Evolutionary conservation across 2,113 vertebrate species (phyloP).

Genomic region (Poeciliopsis turrubarensis): DNA sequence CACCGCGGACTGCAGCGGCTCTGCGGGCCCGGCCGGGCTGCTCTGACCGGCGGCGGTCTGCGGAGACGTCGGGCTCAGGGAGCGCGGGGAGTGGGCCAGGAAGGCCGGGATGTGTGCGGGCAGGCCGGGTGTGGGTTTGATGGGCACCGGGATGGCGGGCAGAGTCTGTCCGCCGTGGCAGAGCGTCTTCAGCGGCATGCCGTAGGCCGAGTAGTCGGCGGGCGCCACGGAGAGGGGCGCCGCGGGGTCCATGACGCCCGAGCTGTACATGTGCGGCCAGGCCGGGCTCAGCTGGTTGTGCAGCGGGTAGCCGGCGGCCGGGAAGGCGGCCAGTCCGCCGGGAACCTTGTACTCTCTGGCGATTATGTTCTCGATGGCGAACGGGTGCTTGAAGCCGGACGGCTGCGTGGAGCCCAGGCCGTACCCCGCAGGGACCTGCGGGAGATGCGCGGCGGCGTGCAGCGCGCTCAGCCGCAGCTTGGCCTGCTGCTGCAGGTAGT

Average conservation of each 20-base stretch:
- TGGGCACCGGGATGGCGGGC: conserved; percentile 93
- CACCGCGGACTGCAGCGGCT: conserved; percentile 85
- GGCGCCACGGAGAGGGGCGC: conserved; percentile 83
- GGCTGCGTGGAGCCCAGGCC: conserved; percentile 81
- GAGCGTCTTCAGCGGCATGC: conserved; percentile 88
- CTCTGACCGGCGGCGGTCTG: conserved; percentile 87
- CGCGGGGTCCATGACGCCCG: conserved; percentile 86
- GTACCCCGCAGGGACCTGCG: conserved; percentile 84
- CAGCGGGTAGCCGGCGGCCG: conserved; percentile 85
- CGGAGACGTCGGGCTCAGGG: conserved; percentile 88
- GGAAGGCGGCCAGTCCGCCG: conserved; percentile 88
- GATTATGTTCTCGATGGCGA: conserved; percentile 96
- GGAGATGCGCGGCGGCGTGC: conserved; percentile 85
- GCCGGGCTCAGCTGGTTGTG: conserved; percentile 86
- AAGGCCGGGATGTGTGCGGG: conserved; percentile 85
- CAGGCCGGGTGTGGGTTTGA: conserved; percentile 85
- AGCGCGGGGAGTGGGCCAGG: conserved; percentile 86
- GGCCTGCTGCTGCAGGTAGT: conserved; percentile 92
- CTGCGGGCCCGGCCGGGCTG: conserved; percentile 87
- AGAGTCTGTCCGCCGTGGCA: conserved; percentile 89
- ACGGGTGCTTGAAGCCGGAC: conserved; percentile 94
- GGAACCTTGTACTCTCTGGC: conserved; percentile 94
- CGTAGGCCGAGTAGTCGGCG: conserved; percentile 86
- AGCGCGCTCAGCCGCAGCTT: conserved; percentile 91
- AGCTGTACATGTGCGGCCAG: conserved; percentile 90